These are phyloP conservation scores for Spinibarbus caldwelli DNA, from an alignment of 2,797 vertebrate genomes.

Conservation along the genomic window DNA sequence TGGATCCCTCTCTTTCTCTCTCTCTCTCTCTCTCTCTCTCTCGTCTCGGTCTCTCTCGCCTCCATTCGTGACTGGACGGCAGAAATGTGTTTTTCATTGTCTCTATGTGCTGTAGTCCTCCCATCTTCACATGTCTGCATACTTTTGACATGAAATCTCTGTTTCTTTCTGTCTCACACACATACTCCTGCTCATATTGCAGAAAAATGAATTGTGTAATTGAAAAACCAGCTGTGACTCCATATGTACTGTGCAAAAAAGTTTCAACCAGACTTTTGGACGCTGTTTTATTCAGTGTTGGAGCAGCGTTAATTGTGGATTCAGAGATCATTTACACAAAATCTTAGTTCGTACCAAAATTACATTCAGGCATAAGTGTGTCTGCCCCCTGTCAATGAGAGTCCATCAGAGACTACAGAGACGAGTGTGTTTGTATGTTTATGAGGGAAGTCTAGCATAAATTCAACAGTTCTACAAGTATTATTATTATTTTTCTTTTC, in stretches of 20 bases:
- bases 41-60: not conserved
- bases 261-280: slow-evolving; percentile 14
- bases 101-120: slow-evolving; percentile 23
- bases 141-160: slow-evolving; percentile 59
- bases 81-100: slow-evolving; percentile 60
- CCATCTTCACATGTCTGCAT: slow-evolving; percentile 52
- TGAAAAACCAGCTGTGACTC: slow-evolving; percentile 50
- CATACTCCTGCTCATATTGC: slow-evolving; percentile 35
- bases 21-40: not conserved
- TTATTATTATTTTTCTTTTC: not conserved
- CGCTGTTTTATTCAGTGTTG: slow-evolving; percentile 28
- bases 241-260: slow-evolving; percentile 31
- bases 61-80: slow-evolving; percentile 41
- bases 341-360: slow-evolving; percentile 27
- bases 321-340: slow-evolving; percentile 55
- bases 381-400: slow-evolving; percentile 7
- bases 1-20: not conserved
- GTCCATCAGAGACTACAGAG: not conserved
- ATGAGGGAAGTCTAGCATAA: not conserved
- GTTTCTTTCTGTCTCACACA: slow-evolving; percentile 13
- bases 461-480: not conserved
- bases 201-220: slow-evolving; percentile 55
- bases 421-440: not conserved
- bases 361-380: slow-evolving; percentile 61
- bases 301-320: slow-evolving; percentile 47